These are phyloP conservation scores for Chrysogorgia sp. DNA, from an alignment of 92 coral and sea anemone genomes.

Conservation along the genomic window DNA sequence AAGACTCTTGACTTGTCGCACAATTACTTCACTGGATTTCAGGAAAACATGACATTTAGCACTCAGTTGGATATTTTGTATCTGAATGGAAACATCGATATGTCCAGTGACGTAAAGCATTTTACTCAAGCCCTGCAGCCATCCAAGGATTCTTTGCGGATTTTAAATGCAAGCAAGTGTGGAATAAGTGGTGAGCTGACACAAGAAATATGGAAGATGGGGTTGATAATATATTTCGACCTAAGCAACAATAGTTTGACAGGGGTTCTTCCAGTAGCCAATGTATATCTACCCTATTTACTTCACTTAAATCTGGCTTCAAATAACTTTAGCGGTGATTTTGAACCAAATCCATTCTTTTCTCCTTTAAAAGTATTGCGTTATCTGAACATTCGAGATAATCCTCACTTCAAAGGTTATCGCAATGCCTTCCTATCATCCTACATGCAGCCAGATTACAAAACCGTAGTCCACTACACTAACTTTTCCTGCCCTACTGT, in stretches of 20 bases:
- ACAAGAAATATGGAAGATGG: conserved; percentile 35
- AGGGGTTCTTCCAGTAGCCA: conserved; percentile 30
- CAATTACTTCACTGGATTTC: conserved; percentile 52
- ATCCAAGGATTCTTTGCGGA: conserved; percentile 36
- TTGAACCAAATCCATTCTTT: conserved; percentile 37
- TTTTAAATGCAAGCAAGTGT: conserved; percentile 62
- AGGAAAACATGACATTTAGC: conserved; percentile 47
- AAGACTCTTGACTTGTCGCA: conserved; percentile 59
- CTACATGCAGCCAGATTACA: conserved; percentile 17
- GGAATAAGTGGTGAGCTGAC: conserved; percentile 46
- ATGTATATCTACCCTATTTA: conserved; percentile 41
- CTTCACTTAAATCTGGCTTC: conserved; percentile 56
- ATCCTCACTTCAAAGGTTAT: conserved; percentile 7
- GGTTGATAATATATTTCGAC: conserved; percentile 50
- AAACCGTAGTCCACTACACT: background rate
- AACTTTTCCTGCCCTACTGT: conserved; percentile 71
- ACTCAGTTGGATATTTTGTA: conserved; percentile 43
- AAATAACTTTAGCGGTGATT: conserved; percentile 56
- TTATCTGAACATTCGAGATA: conserved; percentile 10
- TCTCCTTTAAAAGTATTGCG: conserved; percentile 5
- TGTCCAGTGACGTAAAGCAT: background rate
- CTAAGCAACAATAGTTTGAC: conserved; percentile 49
- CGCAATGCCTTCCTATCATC: background rate
- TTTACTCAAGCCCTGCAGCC: conserved; percentile 10
- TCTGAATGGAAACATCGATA: background rate